Conservation (phyloP, 2,113 vertebrate genomes). For the Serilophus lunatus region DNA sequence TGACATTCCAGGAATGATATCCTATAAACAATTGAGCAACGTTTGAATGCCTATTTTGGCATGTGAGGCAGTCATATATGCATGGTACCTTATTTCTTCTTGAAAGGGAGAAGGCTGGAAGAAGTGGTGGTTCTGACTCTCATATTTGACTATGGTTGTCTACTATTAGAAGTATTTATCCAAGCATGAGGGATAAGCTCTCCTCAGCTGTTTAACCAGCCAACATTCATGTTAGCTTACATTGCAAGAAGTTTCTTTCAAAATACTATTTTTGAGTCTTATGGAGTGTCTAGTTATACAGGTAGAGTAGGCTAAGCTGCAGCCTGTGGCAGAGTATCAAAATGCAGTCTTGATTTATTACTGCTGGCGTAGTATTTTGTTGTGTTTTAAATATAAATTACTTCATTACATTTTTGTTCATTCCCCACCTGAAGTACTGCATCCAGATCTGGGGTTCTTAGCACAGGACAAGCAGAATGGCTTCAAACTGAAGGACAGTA, state of each 20-base stretch:
- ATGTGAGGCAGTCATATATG: background rate
- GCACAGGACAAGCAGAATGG: background rate
- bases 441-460: background rate
- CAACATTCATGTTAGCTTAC: background rate
- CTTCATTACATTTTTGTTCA: background rate
- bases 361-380: background rate
- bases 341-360: background rate
- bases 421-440: background rate
- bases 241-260: background rate
- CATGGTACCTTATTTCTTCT: background rate
- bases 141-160: background rate
- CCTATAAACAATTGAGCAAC: background rate
- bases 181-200: background rate
- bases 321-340: background rate
- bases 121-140: background rate
- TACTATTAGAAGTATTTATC: background rate
- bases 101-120: background rate
- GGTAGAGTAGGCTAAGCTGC: background rate
- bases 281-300: background rate
- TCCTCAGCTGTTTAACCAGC: background rate
- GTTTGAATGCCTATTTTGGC: background rate
- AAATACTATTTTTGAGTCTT: background rate
- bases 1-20: background rate
- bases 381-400: background rate
- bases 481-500: background rate